Base-by-base conservation (phyloP, 2,113 vertebrate species). In the Megaleporinus macrocephalus region DNA sequence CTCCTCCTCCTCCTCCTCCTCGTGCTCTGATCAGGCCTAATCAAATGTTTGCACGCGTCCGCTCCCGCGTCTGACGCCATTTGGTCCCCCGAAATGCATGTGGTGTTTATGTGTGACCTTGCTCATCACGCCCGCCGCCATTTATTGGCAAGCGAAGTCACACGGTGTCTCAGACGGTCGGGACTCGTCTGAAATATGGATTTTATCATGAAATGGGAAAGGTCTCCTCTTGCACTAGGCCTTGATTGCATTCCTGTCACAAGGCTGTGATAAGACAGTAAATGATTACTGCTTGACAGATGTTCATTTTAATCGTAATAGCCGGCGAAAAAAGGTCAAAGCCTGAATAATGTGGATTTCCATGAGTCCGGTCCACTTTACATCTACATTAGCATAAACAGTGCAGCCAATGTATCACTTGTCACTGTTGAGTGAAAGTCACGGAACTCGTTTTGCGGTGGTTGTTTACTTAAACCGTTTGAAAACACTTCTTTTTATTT, bases 251-350 rank as follows among this genome's bases (percentile, higher is more conserved):
- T 74, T 79, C 26, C 26, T 22, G 30, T 75, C 62, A 70, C 70
- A 63, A 11, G 44, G 12, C 62, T 62, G 27, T 75, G n/a, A 84
- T 44, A 47, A 70, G 0, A 47, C 57, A 71, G 57, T 62, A 53
- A 33, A 33, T 53, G 53, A 80, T 84, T 80, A 70, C 36, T 6
- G 41, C 41, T 33, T 80, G 78, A 73, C 66, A 49, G 63, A 66
- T 53, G 41, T 80, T 84, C 55, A 70, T 29, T 59, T 79, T 69
- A 78, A 53, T 66, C 63, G 30, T 69, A 79, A 68, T 47, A n/a
- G n/a, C 53, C 41, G 30, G 22, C 12, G 41, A 49, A 73, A 73
- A 80, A 84, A 24, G 47, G 53, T 51, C 27, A 72, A 41, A 24
- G 15, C n/a, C 51, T 57, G 12, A 26, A 73, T 81, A 47, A 84